Base-by-base conservation (phyloP, 1,140 invertebrate genomes). In the Sycophaga agraensis region DNA sequence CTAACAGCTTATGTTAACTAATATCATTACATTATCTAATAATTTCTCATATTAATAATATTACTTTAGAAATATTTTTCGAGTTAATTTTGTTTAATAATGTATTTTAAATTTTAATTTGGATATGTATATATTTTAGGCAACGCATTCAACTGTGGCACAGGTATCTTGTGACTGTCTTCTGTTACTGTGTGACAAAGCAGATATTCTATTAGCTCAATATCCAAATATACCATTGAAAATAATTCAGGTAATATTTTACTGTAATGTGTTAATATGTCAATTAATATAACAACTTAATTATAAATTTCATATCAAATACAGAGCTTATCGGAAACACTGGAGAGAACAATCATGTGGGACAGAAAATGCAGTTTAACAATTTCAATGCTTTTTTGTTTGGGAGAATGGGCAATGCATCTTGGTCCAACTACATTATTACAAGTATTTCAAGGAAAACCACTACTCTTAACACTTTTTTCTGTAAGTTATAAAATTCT, bases 341-440 rank as follows among this genome's bases (percentile, higher is more conserved):
- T 88, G n/a, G 79, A 82, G 28, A 79, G 76, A 63, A 80, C 84
- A 69, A 82, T 83, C 50, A 79, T 81, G 21, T 70, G 75, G 34
- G 80, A 80, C 64, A 82, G 77, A 48, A 77, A 85, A 9, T 73
- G 73, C 34, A 63, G 87, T 66, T 82, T 96, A 28, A 85, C 92
- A 0, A 89, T 93, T 17, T 90, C 92, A 1, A 84, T 97, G 69
- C 85, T 97, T 67, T 88, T 97, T 57, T 95, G 93, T 74, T 80
- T 98, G 31, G 92, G 92, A 0, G 94, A 98, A 82, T 97, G 94
- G 89, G 96, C 94, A 56, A 93, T 97, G 86, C 83, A 84, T 65
- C 81, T 92, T 65, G 84, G 82, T 46, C 82, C 83, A 22, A 72
- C 65, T 45, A 72, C 79, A 54, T 68, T 85, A 54, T 66, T 83